Percentiles rank a stretch among this genome's conserved stretches.
These are phyloP conservation scores for Rotaria socialis DNA, from an alignment of 2,888 invertebrate species.

Conservation along the genomic window DNA sequence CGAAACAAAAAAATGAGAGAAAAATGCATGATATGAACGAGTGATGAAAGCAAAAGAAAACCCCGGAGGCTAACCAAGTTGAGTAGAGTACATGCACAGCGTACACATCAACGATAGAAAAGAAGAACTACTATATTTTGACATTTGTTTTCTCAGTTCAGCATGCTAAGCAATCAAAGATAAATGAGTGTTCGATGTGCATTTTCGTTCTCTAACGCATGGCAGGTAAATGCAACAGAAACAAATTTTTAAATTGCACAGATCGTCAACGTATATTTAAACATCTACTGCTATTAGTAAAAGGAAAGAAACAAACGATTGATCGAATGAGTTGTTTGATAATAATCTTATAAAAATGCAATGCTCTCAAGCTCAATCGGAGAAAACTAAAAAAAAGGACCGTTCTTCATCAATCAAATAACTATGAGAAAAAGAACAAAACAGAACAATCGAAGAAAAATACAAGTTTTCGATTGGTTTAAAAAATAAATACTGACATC, in stretches of 20 bases:
- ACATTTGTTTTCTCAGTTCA: slow-evolving; percentile 13
- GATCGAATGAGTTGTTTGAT: slow-evolving; percentile 5
- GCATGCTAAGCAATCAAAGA: slow-evolving; percentile 15
- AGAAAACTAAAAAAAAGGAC: neutral
- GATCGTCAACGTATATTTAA: neutral
- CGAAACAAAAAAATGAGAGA: neutral
- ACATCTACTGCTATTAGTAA: neutral
- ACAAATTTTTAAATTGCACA: neutral
- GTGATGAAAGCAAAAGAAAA: neutral
- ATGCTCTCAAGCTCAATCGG: slow-evolving; percentile 7
- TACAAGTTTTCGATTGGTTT: neutral
- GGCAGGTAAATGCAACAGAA: neutral
- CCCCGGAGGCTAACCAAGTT: neutral
- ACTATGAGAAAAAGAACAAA: neutral
- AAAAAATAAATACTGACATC: slow-evolving; percentile 20
- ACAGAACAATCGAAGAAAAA: neutral
- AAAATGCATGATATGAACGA: neutral
- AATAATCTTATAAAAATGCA: slow-evolving; percentile 17
- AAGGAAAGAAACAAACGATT: neutral
- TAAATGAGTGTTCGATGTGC: neutral
- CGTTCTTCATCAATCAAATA: slow-evolving; percentile 6
- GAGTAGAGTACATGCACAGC: neutral
- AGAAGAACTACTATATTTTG: neutral
- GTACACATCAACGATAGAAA: neutral
- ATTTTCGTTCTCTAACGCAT: neutral